Conservation (phyloP, 2,797 vertebrate species). For the Anomalospiza imberbis region DNA sequence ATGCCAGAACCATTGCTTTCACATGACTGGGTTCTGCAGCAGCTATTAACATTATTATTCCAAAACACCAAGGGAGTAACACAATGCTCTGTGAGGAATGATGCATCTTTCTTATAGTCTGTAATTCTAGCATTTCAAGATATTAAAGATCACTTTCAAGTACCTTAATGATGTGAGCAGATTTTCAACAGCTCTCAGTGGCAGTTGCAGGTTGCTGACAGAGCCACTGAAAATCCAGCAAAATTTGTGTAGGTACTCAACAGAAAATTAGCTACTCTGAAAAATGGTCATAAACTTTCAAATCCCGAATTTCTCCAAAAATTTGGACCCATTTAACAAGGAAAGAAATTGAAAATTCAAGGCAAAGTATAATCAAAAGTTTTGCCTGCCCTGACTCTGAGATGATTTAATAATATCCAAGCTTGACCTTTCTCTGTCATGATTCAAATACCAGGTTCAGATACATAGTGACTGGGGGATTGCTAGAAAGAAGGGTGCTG, state of each 20-base stretch:
- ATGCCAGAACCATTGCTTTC: constrained; percentile 16
- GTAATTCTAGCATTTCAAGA: constrained; percentile 15
- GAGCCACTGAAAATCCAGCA: neutral
- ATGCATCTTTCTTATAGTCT: neutral
- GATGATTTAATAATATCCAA: neutral
- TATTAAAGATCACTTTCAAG: neutral
- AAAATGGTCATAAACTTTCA: neutral
- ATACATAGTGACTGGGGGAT: neutral
- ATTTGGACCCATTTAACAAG: neutral
- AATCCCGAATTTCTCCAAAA: neutral
- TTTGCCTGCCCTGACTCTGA: neutral
- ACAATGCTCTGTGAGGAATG: neutral
- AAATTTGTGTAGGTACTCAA: neutral
- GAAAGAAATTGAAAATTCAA: neutral
- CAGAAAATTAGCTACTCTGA: neutral
- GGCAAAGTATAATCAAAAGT: neutral
- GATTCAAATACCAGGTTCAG: neutral
- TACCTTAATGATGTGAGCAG: neutral
- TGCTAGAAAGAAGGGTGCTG: neutral
- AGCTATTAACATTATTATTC: constrained; percentile 20
- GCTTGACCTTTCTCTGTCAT: neutral
- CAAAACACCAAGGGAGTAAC: neutral
- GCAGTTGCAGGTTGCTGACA: neutral
- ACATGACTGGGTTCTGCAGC: neutral
- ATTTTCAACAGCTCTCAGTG: neutral